Evolutionary conservation across 1,140 invertebrate genomes (phyloP).

Genomic region (Temnothorax curvispinosus): DNA sequence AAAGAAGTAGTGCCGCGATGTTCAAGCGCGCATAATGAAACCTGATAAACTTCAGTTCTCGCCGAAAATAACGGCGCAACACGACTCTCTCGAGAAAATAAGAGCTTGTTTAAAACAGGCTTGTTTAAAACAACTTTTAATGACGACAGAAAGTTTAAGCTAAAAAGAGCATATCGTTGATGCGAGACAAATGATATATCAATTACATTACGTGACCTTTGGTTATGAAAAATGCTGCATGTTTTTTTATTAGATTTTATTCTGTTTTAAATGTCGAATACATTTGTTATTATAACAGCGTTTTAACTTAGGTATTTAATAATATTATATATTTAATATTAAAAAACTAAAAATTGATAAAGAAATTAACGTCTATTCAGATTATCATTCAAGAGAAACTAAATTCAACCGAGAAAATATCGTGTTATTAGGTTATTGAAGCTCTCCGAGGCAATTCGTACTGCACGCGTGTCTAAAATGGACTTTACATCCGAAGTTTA

Average conservation of each 20-base stretch:
- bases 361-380: background rate
- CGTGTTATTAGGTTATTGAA: background rate
- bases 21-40: slow-evolving; percentile 48
- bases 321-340: background rate
- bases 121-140: slow-evolving; percentile 21
- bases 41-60: slow-evolving; percentile 40
- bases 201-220: background rate
- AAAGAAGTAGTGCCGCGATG: slow-evolving; percentile 20
- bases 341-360: background rate
- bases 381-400: background rate
- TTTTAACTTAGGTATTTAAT: background rate
- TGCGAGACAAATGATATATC: background rate
- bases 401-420: background rate
- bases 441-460: background rate
- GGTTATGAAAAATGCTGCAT: background rate
- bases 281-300: background rate
- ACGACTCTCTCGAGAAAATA: slow-evolving; percentile 21
- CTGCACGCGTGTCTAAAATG: background rate
- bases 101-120: background rate
- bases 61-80: slow-evolving; percentile 37
- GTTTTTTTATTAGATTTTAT: slow-evolving; percentile 6
- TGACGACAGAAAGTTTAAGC: background rate
- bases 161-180: background rate
- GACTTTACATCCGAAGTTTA: slow-evolving; percentile 7
- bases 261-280: background rate